Percentiles rank a stretch among this genome's conserved stretches.
phyloP scores from a whole-genome alignment of 2,113 vertebrate species.

The Callaeas wilsoni region DNA sequence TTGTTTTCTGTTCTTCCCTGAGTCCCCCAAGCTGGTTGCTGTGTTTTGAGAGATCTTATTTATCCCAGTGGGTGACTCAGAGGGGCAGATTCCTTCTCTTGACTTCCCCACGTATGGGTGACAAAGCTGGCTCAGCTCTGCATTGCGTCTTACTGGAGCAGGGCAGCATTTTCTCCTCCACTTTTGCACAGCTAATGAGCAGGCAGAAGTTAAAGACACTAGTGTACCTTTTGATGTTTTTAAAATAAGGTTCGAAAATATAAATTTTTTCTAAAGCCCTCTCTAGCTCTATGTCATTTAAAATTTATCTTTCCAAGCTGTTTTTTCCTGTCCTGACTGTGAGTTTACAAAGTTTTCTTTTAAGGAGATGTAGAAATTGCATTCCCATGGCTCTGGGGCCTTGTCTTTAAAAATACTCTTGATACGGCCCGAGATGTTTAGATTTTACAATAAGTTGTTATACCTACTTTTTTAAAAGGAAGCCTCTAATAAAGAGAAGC shows the following conservation, averaged over 20 bases:
- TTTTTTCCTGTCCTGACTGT: not conserved
- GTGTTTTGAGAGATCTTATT: not conserved
- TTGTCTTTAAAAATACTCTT: not conserved
- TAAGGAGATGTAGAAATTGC: not conserved
- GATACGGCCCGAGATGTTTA: not conserved
- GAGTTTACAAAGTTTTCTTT: not conserved
- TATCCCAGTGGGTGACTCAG: not conserved
- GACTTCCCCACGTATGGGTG: not conserved
- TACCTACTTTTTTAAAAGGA: not conserved
- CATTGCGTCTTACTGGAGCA: not conserved
- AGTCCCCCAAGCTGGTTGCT: not conserved
- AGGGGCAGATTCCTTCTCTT: not conserved
- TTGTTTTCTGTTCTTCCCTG: not conserved
- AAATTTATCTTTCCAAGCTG: not conserved
- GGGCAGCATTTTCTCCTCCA: not conserved
- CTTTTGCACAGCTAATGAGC: not conserved
- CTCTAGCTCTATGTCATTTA: not conserved
- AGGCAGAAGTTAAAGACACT: not conserved
- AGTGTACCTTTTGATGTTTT: not conserved
- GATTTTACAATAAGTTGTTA: not conserved
- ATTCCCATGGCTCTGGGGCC: not conserved
- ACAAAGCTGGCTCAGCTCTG: not conserved
- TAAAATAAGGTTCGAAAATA: not conserved
- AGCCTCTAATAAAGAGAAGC: not conserved
- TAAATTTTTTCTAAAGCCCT: not conserved